Percentiles rank a stretch among this genome's conserved stretches.
Conservation (phyloP, 1,140 invertebrate species). For the Calosoma granatense region DNA sequence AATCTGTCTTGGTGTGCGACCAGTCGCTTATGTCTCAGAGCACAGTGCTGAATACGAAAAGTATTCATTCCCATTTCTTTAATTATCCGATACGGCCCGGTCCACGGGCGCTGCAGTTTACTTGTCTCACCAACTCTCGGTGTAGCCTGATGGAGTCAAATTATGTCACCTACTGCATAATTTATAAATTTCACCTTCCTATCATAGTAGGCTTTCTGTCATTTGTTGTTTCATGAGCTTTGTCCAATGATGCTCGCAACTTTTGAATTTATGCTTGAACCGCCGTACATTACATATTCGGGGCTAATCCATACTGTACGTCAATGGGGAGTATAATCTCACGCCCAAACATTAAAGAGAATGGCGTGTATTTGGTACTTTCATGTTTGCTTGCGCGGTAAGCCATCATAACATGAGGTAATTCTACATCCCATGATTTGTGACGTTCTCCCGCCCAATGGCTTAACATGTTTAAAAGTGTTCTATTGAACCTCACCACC, state of each 20-base stretch:
- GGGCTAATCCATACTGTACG: not conserved
- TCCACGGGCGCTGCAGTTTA: not conserved
- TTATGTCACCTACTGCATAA: not conserved
- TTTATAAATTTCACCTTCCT: not conserved
- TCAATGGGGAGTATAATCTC: not conserved
- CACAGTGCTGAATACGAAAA: not conserved
- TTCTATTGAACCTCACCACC: constrained; percentile 30
- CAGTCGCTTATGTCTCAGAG: not conserved
- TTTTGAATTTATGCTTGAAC: not conserved
- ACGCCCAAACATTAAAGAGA: not conserved
- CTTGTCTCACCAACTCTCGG: not conserved
- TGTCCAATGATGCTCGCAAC: not conserved
- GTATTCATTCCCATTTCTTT: not conserved
- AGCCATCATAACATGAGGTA: not conserved
- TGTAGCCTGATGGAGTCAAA: not conserved
- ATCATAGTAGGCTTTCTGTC: not conserved
- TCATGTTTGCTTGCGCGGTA: not conserved
- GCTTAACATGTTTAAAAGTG: constrained; percentile 17
- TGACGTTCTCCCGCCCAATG: constrained; percentile 17
- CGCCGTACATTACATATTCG: not conserved
- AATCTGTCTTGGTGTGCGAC: not conserved
- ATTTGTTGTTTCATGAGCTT: not conserved
- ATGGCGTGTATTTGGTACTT: not conserved
- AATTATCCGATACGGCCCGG: not conserved
- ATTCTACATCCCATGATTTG: constrained; percentile 11